Evolutionary conservation across 2,797 vertebrate species (phyloP).

Genomic region (Squalus acanthias): DNA sequence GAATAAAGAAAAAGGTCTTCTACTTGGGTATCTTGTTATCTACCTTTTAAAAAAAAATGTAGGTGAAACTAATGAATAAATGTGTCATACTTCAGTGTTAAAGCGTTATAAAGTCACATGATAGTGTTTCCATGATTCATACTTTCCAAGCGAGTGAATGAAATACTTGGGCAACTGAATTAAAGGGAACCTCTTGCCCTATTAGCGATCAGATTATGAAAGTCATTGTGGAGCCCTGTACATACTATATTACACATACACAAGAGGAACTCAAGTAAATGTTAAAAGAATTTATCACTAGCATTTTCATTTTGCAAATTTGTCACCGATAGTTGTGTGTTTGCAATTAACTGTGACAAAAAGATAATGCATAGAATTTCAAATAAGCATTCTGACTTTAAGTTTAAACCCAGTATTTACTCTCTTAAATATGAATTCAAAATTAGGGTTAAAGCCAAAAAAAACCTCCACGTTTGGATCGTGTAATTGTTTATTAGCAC

Average conservation of each 20-base stretch:
- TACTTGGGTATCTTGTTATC: not conserved
- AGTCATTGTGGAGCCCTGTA: not conserved
- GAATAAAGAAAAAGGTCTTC: not conserved
- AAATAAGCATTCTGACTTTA: not conserved
- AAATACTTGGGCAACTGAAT: not conserved
- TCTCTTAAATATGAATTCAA: not conserved
- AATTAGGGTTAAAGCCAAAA: not conserved
- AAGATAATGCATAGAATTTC: not conserved
- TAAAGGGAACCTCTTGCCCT: not conserved
- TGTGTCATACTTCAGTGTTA: not conserved
- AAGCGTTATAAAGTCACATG: not conserved
- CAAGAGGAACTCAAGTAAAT: not conserved
- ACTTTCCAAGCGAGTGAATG: not conserved
- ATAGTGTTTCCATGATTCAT: not conserved
- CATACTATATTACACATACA: not conserved
- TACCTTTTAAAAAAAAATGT: not conserved
- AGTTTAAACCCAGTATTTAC: not conserved
- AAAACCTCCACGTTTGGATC: not conserved
- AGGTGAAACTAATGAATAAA: not conserved
- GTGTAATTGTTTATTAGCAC: conserved; percentile 44
- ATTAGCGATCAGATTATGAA: not conserved
- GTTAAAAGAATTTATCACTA: not conserved
- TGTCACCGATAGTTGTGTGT: not conserved
- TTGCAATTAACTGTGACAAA: not conserved
- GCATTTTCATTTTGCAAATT: not conserved